Conservation (phyloP, 2,113 vertebrate genomes). For the Herpailurus yagouaroundi region DNA sequence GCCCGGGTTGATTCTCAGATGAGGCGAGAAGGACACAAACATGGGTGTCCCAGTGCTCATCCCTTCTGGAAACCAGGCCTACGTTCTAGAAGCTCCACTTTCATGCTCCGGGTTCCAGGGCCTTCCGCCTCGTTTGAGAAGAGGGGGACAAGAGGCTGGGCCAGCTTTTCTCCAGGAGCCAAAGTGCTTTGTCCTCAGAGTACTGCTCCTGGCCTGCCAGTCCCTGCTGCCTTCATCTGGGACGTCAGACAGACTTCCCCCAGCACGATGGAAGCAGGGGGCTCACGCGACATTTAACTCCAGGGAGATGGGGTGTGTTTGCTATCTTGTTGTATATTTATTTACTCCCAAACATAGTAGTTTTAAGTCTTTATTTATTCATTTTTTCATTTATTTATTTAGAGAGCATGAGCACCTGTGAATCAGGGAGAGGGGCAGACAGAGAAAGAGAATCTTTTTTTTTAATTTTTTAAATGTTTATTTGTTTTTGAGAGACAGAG, state of each 20-base stretch:
- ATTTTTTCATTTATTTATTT: too few relatives aligned
- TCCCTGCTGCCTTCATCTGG: not conserved
- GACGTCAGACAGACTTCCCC: not conserved
- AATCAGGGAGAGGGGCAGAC: too few relatives aligned
- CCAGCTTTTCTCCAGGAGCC: not conserved
- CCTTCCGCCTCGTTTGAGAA: not conserved
- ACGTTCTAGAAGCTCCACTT: not conserved
- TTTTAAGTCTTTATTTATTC: not conserved
- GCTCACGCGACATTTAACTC: not conserved
- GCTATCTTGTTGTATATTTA: not conserved
- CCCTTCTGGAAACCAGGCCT: not conserved
- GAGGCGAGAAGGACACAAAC: not conserved
- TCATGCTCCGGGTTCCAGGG: not conserved
- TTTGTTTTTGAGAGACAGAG: too few relatives aligned
- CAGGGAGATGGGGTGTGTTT: not conserved
- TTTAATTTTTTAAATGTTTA: too few relatives aligned
- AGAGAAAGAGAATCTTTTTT: too few relatives aligned
- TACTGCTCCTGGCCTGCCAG: not conserved
- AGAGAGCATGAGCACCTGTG: too few relatives aligned
- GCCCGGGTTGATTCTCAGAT: not conserved
- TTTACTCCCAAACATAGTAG: not conserved
- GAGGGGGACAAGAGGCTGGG: not conserved
- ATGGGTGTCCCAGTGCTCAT: not conserved
- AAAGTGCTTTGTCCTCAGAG: not conserved
- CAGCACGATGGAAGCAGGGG: fast-evolving